A percentile compares a stretch with the other conserved stretches of the same genome.
Conservation (phyloP, 1,140 invertebrate genomes). For the Acromyrmex charruanus region DNA sequence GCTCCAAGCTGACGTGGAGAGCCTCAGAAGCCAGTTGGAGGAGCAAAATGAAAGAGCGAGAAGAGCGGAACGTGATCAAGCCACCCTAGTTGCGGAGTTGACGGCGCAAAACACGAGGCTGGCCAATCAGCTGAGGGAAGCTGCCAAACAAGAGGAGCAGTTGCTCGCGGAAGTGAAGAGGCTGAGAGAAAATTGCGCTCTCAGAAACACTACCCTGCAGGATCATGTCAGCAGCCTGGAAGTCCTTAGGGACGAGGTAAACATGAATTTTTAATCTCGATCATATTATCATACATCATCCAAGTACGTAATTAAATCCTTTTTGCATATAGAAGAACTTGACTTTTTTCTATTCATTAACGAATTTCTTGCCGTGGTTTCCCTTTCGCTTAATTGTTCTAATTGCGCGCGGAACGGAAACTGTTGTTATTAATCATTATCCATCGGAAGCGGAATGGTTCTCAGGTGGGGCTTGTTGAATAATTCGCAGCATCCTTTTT, state of each 20-base stretch:
- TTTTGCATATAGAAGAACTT: not conserved
- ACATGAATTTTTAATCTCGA: conserved; percentile 23
- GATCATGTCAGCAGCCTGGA: conserved; percentile 96
- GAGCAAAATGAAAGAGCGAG: conserved; percentile 92
- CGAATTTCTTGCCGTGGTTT: not conserved
- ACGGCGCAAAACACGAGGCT: conserved; percentile 96
- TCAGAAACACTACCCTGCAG: conserved; percentile 90
- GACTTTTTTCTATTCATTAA: conserved; percentile 14
- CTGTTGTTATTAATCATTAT: conserved; percentile 50
- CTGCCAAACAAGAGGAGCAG: conserved; percentile 93
- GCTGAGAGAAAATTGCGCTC: conserved; percentile 93
- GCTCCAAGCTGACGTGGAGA: conserved; percentile 94
- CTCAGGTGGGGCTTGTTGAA: conserved; percentile 34
- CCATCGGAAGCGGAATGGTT: conserved; percentile 35
- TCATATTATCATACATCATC: not conserved
- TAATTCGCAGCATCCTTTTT: conserved; percentile 50
- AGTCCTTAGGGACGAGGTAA: conserved; percentile 94
- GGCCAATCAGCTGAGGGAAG: conserved; percentile 94
- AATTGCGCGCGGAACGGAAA: conserved; percentile 12
- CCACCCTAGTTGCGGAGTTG: conserved; percentile 93
- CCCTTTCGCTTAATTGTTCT: conserved; percentile 6
- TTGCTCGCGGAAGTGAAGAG: conserved; percentile 92
- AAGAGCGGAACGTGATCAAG: conserved; percentile 91
- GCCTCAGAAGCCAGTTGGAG: conserved; percentile 90
- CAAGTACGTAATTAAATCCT: not conserved